These are phyloP conservation scores for Sciurus niger DNA, from an alignment of 2,113 vertebrate species.

Conservation along the genomic window DNA sequence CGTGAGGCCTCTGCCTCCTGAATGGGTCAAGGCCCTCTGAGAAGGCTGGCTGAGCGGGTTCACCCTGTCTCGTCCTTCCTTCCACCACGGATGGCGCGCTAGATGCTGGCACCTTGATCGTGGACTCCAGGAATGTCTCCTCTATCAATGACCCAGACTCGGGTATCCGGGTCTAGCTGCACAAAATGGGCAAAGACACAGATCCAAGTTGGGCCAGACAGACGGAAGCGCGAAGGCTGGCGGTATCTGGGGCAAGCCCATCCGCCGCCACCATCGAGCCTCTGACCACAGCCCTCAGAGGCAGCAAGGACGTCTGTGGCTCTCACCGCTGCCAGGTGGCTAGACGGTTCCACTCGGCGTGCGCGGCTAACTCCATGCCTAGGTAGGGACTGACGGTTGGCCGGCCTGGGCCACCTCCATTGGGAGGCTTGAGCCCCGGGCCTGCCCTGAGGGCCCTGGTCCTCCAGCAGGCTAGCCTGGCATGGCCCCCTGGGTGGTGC, in stretches of 20 bases:
- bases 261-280: neutral
- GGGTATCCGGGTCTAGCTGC: neutral
- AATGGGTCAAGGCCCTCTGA: no score
- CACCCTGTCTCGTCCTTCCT: neutral
- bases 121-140: neutral
- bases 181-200: neutral
- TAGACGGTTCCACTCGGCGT: accelerated
- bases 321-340: neutral
- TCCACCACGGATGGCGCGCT: neutral
- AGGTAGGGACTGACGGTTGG: accelerated
- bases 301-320: accelerated
- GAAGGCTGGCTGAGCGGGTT: neutral
- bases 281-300: accelerated
- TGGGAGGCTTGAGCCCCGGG: accelerated
- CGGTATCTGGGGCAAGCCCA: neutral
- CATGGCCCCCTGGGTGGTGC: neutral
- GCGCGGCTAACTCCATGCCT: neutral
- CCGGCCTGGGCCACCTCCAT: neutral
- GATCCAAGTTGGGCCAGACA: neutral
- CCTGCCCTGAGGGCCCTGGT: neutral
- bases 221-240: neutral
- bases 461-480: neutral
- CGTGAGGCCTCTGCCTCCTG: neutral
- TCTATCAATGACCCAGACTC: neutral
- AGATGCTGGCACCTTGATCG: neutral